Base-by-base conservation (phyloP, 2,888 invertebrate genomes). In the Agrilus mali region DNA sequence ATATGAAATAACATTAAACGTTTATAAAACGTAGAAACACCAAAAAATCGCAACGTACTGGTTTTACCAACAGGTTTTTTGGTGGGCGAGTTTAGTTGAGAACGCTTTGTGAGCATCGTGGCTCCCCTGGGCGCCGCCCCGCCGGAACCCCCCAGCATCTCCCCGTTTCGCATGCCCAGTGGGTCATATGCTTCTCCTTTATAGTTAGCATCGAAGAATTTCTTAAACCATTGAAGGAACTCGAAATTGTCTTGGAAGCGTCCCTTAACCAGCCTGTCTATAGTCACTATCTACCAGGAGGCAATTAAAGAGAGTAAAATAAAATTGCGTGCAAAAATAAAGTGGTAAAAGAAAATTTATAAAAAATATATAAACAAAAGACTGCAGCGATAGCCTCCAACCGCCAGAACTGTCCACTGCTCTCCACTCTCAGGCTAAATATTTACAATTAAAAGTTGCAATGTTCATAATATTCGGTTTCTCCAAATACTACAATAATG, bases 191-290 rank as follows among this genome's bases (percentile, higher is more conserved):
- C 90, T 62, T 80, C 76, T 65, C 93, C 94, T 68, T 86, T 85
- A 75, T 93, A 95, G 78, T 98, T 98, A 60, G 95, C 95, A 73
- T 97, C 96, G 74, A 95, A 97, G 75, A 97, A 96, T 71, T 95
- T 94, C 80, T 97, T 96, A 80, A 97, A 97, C 96, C 96, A 97
- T 76, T 97, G 96, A 60, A 97, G 84, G 75, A 96, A 96, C 72
- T 97, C 96, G 80, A 97, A 97, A 77, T 97, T 97, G 78, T 97
- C 96, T 80, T 96, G 96, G 75, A 97, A 97, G 60, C 93, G 84
- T 69, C 92, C 95, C 76, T 95, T 96, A 69, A 95, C 89, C 77
- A 97, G 79, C 72, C 77, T 84, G 75, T 93, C 92, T 66, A 93
- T 88, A 57, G 90, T 86, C 65, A 92, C 86, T 69, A 88, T 86